Evolutionary conservation across 2,797 vertebrate species (phyloP), one percentile per base, ranked within the genome.

Genomic region (Sebastiscus albofasciatus): DNA sequence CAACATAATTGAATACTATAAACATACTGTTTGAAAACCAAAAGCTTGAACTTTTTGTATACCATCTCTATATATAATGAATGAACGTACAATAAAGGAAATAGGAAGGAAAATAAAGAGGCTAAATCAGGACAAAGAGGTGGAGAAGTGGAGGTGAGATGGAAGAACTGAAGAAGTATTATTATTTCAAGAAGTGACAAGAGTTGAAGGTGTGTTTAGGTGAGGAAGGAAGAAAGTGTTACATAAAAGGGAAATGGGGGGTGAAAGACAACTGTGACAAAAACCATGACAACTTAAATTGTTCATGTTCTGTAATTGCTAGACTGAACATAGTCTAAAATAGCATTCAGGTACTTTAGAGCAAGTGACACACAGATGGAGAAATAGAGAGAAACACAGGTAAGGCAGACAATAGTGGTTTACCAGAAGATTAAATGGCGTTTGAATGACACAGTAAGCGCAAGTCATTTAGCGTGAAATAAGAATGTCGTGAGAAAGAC

Each of bases 231-330:
- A 49, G 58, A 81, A 67, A 72, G 58, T 77, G 69, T 75, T 71
- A 69, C 59, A 79, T 69, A 12, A 77, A 80, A 82, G 74, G 85
- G 68, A 92, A 90, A 88, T 84, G 49, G 82, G 78, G 78, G 71
- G 78, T 88, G 82, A 92, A 90, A 82, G 84, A 80, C 79, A 76
- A 75, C 70, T 27, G 75, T 13, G 69, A 67, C 66, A 59, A 80
- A 82, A 84, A 70, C 56, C 70, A 65, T 56, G 74, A 71, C 79
- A 87, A 71, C 82, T 49, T 70, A 62, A 84, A 87, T 83, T 81
- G 86, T 81, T 87, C n/a, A 9, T 75, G 42, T 46, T 46, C 42
- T 46, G 80, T 84, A 83, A 88, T 91, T 83, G 81, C 49, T 39
- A 6, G 46, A 33, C 61, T 72, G 69, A 78, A 78, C 6, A 7